Evolutionary conservation across 2,113 vertebrate genomes (phyloP).

Genomic region (Steatornis caripensis): DNA sequence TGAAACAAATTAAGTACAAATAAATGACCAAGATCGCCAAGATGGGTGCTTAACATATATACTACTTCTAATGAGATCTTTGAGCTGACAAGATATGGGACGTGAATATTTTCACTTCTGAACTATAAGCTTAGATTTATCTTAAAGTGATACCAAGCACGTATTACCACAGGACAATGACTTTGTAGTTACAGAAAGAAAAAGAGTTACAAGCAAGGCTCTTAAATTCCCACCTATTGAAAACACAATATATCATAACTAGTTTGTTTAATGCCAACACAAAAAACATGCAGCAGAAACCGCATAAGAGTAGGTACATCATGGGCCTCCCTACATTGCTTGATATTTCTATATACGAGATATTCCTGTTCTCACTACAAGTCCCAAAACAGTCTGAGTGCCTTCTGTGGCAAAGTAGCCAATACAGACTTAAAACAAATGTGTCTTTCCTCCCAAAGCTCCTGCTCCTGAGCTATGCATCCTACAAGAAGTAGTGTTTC

Average conservation of each 20-base stretch:
- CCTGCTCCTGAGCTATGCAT: background rate
- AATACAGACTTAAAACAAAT: background rate
- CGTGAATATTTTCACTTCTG: background rate
- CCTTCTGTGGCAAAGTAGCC: background rate
- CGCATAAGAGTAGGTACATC: accelerated
- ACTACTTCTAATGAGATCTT: background rate
- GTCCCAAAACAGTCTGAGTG: background rate
- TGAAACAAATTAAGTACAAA: conserved; percentile 23
- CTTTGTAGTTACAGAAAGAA: background rate
- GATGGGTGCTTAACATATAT: background rate
- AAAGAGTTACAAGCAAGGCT: background rate
- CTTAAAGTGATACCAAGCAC: background rate
- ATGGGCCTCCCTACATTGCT: background rate
- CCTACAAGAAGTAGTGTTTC: background rate
- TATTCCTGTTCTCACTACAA: background rate
- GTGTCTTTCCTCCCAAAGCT: background rate
- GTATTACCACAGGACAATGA: background rate
- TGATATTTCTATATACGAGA: background rate
- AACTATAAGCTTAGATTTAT: background rate
- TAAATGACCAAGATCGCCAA: background rate
- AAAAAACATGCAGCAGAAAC: background rate
- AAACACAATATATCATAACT: background rate
- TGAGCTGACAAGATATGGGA: background rate
- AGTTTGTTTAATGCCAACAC: background rate
- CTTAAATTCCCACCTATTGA: background rate